These are phyloP conservation scores for Chelon labrosus DNA, from an alignment of 2,797 vertebrate genomes.

Conservation along the genomic window DNA sequence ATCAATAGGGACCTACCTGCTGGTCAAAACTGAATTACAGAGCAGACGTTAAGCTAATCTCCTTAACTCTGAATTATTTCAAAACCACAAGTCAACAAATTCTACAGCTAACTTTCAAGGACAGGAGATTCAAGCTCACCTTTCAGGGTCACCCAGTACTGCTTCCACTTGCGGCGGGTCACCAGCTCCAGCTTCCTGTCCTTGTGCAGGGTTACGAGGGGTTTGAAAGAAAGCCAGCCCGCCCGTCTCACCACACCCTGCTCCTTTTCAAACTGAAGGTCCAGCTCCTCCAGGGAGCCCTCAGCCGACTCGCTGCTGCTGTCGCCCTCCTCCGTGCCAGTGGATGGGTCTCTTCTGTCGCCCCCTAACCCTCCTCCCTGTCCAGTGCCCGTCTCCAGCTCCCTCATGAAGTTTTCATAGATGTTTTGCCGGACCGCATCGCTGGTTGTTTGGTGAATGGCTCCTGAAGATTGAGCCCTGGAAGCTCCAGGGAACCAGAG, in stretches of 20 bases:
- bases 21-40: conserved; percentile 33
- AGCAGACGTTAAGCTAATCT: conserved; percentile 30
- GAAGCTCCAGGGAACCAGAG: conserved; percentile 88
- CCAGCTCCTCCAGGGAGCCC: conserved; percentile 92
- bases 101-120: conserved; percentile 24
- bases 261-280: conserved; percentile 93
- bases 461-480: conserved; percentile 86
- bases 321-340: conserved; percentile 87
- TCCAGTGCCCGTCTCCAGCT: conserved; percentile 89
- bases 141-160: conserved; percentile 96
- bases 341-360: conserved; percentile 86
- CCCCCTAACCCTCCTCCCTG: conserved; percentile 63
- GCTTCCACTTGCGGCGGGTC: conserved; percentile 93
- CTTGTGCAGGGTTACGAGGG: conserved; percentile 92
- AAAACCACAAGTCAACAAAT: conserved; percentile 34
- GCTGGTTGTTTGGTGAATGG: conserved; percentile 84
- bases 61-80: conserved; percentile 21
- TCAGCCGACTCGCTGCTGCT: conserved; percentile 92
- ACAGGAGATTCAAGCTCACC: conserved; percentile 76
- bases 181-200: conserved; percentile 95
- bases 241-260: conserved; percentile 95
- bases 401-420: conserved; percentile 96
- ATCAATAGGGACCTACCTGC: conserved; percentile 7
- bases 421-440: conserved; percentile 92
- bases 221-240: conserved; percentile 96